Evolutionary conservation across 2,797 vertebrate genomes (phyloP).

Genomic region (Pseudotriccus pelzelni): DNA sequence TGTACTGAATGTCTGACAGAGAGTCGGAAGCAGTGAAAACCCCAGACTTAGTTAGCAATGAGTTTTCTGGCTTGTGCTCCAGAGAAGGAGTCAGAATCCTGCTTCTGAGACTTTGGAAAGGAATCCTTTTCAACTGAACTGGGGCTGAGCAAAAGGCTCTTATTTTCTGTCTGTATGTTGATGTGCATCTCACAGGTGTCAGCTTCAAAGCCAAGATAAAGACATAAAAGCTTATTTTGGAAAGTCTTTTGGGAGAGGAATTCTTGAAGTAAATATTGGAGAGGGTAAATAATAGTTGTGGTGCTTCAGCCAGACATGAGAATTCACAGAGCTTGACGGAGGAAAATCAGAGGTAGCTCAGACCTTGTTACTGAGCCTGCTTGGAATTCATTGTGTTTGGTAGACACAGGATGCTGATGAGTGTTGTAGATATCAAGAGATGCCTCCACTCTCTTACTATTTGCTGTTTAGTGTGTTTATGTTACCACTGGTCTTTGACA

Average conservation of each 20-base stretch:
- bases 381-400: neutral
- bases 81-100: neutral
- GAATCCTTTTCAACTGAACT: neutral
- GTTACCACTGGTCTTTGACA: neutral
- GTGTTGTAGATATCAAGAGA: neutral
- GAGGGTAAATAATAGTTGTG: neutral
- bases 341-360: neutral
- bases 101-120: neutral
- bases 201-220: constrained; percentile 3
- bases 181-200: neutral
- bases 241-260: neutral
- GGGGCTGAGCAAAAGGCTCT: neutral
- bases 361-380: neutral
- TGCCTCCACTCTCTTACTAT: neutral
- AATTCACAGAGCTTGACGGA: neutral
- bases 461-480: neutral
- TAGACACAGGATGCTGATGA: neutral
- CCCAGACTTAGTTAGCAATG: neutral
- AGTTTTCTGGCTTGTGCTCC: neutral
- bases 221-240: neutral
- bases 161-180: neutral
- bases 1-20: neutral
- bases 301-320: neutral
- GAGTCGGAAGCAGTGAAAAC: neutral
- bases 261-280: neutral